These are phyloP conservation scores for Ptilodon capucinus DNA, from an alignment of 2,888 invertebrate genomes.

Conservation along the genomic window DNA sequence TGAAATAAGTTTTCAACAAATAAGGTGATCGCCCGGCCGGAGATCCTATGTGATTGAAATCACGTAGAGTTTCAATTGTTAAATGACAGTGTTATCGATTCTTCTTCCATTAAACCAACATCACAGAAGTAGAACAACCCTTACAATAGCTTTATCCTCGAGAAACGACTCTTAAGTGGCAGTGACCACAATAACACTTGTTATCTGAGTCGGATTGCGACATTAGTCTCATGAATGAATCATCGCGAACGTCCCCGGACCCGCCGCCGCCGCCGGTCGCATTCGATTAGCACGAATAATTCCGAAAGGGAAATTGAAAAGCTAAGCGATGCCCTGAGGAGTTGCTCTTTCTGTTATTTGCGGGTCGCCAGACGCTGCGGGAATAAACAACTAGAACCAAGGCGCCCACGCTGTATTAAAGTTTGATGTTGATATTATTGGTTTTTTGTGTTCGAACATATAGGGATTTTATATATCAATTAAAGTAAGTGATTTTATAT, in stretches of 20 bases:
- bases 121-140: no score
- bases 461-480: neutral
- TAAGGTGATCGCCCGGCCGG: no score
- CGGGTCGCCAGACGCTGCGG: slow-evolving; percentile 60
- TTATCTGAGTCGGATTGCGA: slow-evolving; percentile 63
- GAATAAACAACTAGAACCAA: slow-evolving; percentile 70
- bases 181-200: slow-evolving; percentile 59
- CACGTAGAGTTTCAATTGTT: no score
- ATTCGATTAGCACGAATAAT: slow-evolving; percentile 82
- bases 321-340: slow-evolving; percentile 80
- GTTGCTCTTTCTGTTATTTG: slow-evolving; percentile 81
- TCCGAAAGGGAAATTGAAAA: slow-evolving; percentile 83
- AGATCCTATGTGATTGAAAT: no score
- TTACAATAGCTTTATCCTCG: neutral
- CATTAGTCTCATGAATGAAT: slow-evolving; percentile 81
- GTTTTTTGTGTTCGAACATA: neutral
- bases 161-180: slow-evolving; percentile 33
- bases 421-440: slow-evolving; percentile 42
- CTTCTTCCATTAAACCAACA: no score
- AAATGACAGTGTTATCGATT: no score
- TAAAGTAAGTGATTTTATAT: neutral
- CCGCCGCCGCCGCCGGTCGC: slow-evolving; percentile 59
- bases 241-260: slow-evolving; percentile 68
- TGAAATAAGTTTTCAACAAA: no score
- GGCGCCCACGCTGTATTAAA: slow-evolving; percentile 40